These are phyloP conservation scores for Piprites chloris DNA, from an alignment of 2,113 vertebrate species.

Conservation along the genomic window DNA sequence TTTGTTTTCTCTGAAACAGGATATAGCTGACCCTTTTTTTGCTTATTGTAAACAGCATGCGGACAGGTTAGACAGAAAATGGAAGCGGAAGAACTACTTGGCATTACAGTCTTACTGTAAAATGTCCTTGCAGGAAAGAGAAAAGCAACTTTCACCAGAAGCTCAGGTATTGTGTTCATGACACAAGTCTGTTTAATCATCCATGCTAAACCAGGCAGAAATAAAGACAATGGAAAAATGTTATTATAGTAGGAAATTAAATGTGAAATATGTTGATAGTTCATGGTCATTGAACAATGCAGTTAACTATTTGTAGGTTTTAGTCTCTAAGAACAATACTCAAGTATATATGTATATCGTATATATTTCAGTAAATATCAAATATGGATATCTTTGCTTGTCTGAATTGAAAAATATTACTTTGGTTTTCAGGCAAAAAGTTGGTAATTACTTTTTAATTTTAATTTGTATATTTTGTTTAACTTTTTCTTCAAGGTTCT, in stretches of 20 bases:
- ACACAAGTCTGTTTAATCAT: background rate
- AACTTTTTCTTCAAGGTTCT: background rate
- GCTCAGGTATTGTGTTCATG: constrained; percentile 83
- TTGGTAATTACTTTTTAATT: background rate
- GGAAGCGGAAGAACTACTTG: constrained; percentile 98
- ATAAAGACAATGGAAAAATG: background rate
- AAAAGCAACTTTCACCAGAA: constrained; percentile 93
- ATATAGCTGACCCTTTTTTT: constrained; percentile 99
- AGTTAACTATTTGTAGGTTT: background rate
- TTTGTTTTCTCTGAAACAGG: constrained; percentile 74
- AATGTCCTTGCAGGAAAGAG: constrained; percentile 93
- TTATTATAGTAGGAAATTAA: background rate
- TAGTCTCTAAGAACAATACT: background rate
- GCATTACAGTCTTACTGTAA: constrained; percentile 99
- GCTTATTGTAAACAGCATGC: constrained; percentile 99
- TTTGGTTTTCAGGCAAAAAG: background rate
- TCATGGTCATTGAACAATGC: background rate
- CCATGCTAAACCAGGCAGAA: background rate
- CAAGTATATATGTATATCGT: background rate
- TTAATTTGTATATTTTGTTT: background rate
- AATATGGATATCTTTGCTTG: background rate
- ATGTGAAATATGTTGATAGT: background rate
- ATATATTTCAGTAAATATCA: background rate
- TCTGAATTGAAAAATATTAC: background rate
- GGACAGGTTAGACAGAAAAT: constrained; percentile 97